These are phyloP conservation scores for Metellina segmentata DNA, from an alignment of 2,888 invertebrate genomes.

Conservation along the genomic window DNA sequence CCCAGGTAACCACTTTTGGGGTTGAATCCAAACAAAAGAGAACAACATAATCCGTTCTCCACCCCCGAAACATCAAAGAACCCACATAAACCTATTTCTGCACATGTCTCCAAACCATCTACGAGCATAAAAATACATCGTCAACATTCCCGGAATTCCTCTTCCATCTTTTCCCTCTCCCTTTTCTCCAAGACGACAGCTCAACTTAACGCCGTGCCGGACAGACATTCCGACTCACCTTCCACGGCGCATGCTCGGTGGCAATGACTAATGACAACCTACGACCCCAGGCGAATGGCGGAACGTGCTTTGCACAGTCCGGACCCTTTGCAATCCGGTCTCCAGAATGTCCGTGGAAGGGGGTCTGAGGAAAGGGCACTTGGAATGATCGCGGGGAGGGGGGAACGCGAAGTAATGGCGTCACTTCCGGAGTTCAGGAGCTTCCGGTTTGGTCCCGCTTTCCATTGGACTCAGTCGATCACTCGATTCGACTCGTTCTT, in stretches of 20 bases:
- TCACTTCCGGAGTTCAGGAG: slow-evolving; percentile 46
- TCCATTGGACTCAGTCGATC: not conserved
- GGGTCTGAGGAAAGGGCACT: not conserved
- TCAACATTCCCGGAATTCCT: not conserved
- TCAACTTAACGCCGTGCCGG: not conserved
- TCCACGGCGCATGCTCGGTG: not conserved
- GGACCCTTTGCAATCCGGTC: slow-evolving; percentile 11
- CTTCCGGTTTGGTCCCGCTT: slow-evolving; percentile 20
- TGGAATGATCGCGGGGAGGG: not conserved
- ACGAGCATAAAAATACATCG: too few relatives aligned
- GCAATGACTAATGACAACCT: slow-evolving; percentile 22
- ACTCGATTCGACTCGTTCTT: not conserved
- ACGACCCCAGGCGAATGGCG: slow-evolving; percentile 27
- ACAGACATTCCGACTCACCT: not conserved
- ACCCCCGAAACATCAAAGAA: too few relatives aligned
- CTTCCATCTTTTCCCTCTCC: not conserved
- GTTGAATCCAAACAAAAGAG: too few relatives aligned
- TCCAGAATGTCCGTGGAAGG: slow-evolving; percentile 42
- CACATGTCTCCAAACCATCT: too few relatives aligned
- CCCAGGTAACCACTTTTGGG: too few relatives aligned
- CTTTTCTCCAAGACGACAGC: not conserved
- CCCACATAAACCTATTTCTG: too few relatives aligned
- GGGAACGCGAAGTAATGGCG: slow-evolving; percentile 10
- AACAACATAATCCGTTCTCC: too few relatives aligned
- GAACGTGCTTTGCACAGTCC: slow-evolving; percentile 6